A percentile compares a stretch with the other conserved stretches of the same genome.
phyloP scores from a whole-genome alignment of 1,140 invertebrate species.

The Zophobas morio region DNA sequence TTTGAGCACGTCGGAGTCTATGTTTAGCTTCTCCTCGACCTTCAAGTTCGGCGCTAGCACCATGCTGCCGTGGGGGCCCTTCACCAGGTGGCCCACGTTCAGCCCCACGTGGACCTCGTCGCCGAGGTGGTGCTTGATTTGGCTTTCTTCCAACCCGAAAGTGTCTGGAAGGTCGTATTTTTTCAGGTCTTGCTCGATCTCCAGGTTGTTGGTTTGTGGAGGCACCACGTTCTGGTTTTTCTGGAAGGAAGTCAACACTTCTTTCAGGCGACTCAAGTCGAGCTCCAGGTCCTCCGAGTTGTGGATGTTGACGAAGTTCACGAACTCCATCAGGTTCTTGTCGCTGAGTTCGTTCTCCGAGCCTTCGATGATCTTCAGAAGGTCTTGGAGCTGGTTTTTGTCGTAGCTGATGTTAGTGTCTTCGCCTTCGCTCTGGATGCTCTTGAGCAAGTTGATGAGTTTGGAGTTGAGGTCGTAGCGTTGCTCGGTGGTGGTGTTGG shows the following conservation, averaged over 20 bases:
- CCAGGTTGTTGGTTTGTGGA: constrained; percentile 58
- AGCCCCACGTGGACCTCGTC: constrained; percentile 49
- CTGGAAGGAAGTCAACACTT: constrained; percentile 54
- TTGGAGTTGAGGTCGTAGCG: constrained; percentile 52
- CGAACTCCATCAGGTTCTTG: constrained; percentile 59
- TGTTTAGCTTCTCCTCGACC: constrained; percentile 63
- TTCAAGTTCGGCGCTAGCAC: constrained; percentile 60
- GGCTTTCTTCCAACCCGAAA: constrained; percentile 58
- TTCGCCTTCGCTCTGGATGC: constrained; percentile 53
- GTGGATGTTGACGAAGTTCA: constrained; percentile 59
- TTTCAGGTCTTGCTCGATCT: constrained; percentile 59
- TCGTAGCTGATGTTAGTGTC: constrained; percentile 52
- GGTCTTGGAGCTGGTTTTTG: constrained; percentile 53
- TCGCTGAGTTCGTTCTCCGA: constrained; percentile 54
- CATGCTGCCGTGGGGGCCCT: constrained; percentile 66
- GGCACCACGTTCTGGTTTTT: constrained; percentile 52
- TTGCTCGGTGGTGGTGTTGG: constrained; percentile 42
- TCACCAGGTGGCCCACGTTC: constrained; percentile 62
- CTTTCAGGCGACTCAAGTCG: constrained; percentile 56
- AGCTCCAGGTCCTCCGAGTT: constrained; percentile 58
- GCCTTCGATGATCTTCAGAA: constrained; percentile 55
- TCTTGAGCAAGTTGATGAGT: constrained; percentile 56
- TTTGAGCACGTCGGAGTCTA: constrained; percentile 63
- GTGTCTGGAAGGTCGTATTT: constrained; percentile 50
- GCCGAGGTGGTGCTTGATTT: constrained; percentile 36